A percentile compares a stretch with the other conserved stretches of the same genome.
These are phyloP conservation scores for Coregonus ussuriensis DNA, from an alignment of 2,797 vertebrate species.

Conservation along the genomic window DNA sequence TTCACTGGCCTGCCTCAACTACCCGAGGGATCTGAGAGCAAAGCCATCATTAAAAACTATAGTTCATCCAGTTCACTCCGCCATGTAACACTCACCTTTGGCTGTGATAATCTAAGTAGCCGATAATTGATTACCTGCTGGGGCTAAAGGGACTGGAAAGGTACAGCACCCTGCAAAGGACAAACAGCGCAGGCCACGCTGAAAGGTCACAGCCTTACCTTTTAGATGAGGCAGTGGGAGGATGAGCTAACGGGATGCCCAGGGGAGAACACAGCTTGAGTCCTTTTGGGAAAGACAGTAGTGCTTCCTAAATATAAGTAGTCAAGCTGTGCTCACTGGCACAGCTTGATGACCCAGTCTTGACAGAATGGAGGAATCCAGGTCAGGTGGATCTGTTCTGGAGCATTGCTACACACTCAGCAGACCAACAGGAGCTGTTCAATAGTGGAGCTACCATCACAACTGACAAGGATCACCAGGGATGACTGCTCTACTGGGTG, in stretches of 20 bases:
- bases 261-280: conserved; percentile 65
- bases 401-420: conserved; percentile 5
- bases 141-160: conserved; percentile 75
- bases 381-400: conserved; percentile 55
- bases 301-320: conserved; percentile 72
- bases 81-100: conserved; percentile 65
- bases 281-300: conserved; percentile 71
- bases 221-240: conserved; percentile 49
- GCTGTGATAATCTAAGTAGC: conserved; percentile 71
- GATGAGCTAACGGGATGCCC: conserved; percentile 69
- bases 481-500: neutral
- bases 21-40: conserved; percentile 24
- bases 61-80: conserved; percentile 52
- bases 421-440: conserved; percentile 17
- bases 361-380: conserved; percentile 72
- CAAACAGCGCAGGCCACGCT: conserved; percentile 66
- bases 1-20: conserved; percentile 29
- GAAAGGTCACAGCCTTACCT: conserved; percentile 75
- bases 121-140: conserved; percentile 80
- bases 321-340: conserved; percentile 71
- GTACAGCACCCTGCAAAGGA: conserved; percentile 74
- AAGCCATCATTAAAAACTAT: conserved; percentile 69
- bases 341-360: conserved; percentile 59
- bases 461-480: neutral
- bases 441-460: neutral